Base-by-base conservation (phyloP, 2,888 invertebrate genomes). In the Scotopteryx bipunctaria region DNA sequence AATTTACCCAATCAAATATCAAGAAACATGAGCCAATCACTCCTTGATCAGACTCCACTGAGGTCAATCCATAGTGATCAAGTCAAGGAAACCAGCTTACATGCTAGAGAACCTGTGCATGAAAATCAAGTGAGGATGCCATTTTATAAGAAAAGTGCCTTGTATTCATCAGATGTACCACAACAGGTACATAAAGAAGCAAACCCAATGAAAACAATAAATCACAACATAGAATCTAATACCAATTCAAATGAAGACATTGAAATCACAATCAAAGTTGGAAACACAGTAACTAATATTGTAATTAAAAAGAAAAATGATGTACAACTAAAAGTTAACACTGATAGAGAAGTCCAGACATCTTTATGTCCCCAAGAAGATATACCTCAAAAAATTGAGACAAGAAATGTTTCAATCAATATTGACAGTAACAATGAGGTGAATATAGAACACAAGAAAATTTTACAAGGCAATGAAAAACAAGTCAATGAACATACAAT, bases 211-310 rank as follows among this genome's bases (percentile, higher is more conserved):
- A 54, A 63, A 42, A 53, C 55, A 45, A 43, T 56, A 41, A 65
- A 72, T 21, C 55, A 72, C 46, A 58, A 59, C 44, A 53, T 55
- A 35, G 57, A 67, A 40, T 55, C 63, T 37, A 59, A 66, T 57
- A 37, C 61, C 41, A 69, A 65, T 54, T 53, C 69, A 17, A 48
- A 52, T 53, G 84, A 86, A 59, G 82, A 89, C 51, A 83, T 89
- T 59, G 76, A 83, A 63, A 87, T 90, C 40, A 78, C 81, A 11
- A 85, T 90, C 21, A 87, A 79, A 78, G 73, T 83, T 36, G 86
- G 87, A 6, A 80, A 71, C 57, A 83, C 78, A 17, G 46, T 83
- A 27, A 76, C 88, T 40, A 88, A 86, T 59, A 83, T 89, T 57
- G 63, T 73, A 15, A 86, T 89, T 55, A 82, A 82, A 55, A 84